A percentile compares a stretch with the other conserved stretches of the same genome.
phyloP scores from a whole-genome alignment of 2,888 invertebrate genomes.

The Thymelicus acteon region DNA sequence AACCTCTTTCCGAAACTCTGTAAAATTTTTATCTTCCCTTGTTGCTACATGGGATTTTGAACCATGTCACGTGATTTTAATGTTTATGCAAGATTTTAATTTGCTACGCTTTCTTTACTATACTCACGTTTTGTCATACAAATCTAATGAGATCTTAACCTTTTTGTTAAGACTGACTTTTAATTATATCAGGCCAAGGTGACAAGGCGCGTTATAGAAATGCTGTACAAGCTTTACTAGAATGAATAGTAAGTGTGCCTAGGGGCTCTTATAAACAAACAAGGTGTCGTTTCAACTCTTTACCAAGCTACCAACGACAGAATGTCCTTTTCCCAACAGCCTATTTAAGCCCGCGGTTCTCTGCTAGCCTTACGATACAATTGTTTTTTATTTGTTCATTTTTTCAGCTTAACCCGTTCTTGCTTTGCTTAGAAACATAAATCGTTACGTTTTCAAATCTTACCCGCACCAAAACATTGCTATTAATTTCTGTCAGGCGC shows the following conservation, averaged over 20 bases:
- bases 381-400: too few relatives aligned
- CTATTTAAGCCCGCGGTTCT: not conserved
- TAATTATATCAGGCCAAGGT: not conserved
- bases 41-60: not conserved
- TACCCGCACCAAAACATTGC: too few relatives aligned
- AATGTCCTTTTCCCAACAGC: not conserved
- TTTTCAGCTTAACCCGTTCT: too few relatives aligned
- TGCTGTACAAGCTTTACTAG: not conserved
- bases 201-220: not conserved
- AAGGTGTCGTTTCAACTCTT: not conserved
- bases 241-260: not conserved
- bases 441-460: too few relatives aligned
- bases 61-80: not conserved
- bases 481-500: too few relatives aligned
- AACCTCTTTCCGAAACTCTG: too few relatives aligned
- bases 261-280: not conserved
- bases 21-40: too few relatives aligned
- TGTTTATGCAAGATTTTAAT: not conserved
- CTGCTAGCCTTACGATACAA: not conserved
- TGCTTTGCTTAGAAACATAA: too few relatives aligned
- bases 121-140: not conserved
- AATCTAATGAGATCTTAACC: not conserved
- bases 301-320: not conserved
- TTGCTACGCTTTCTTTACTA: not conserved
- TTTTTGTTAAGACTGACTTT: not conserved